These are phyloP conservation scores for Platycheirus albimanus DNA, from an alignment of 2,888 invertebrate genomes.

Conservation along the genomic window DNA sequence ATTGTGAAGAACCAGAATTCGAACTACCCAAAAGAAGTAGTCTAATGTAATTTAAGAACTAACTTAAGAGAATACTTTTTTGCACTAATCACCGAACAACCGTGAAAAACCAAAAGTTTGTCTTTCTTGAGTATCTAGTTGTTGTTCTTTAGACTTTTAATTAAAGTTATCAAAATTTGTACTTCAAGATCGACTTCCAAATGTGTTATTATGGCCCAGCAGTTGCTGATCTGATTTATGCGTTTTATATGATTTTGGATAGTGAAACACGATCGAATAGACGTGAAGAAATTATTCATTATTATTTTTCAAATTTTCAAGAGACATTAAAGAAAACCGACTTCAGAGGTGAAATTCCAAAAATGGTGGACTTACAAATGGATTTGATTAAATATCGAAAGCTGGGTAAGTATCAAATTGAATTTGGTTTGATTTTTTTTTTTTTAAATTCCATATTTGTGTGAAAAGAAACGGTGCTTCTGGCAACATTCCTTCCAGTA, in stretches of 20 bases:
- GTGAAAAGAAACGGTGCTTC: slow-evolving; percentile 22
- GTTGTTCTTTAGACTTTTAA: no score
- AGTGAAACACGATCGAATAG: slow-evolving; percentile 71
- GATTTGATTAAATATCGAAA: slow-evolving; percentile 73
- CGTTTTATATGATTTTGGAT: slow-evolving; percentile 76
- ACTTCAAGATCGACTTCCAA: slow-evolving; percentile 77
- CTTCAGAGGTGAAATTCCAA: slow-evolving; percentile 76
- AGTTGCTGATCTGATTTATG: slow-evolving; percentile 76
- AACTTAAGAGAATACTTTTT: no score
- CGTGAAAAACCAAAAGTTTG: no score
- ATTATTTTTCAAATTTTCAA: slow-evolving; percentile 76
- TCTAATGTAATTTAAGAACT: no score
- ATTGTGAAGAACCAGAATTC: no score
- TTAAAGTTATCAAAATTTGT: no score
- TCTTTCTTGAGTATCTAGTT: no score
- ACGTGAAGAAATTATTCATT: slow-evolving; percentile 75
- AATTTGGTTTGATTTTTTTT: no score
- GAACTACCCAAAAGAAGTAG: no score
- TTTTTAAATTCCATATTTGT: no score
- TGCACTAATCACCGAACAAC: no score
- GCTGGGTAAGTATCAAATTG: slow-evolving; percentile 75
- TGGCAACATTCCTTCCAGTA: slow-evolving; percentile 14
- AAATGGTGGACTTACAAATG: slow-evolving; percentile 71
- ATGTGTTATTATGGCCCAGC: slow-evolving; percentile 76
- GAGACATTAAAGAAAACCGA: slow-evolving; percentile 75